Conservation (phyloP, 1,140 invertebrate genomes). For the Pseudomyrmex dendroicus region DNA sequence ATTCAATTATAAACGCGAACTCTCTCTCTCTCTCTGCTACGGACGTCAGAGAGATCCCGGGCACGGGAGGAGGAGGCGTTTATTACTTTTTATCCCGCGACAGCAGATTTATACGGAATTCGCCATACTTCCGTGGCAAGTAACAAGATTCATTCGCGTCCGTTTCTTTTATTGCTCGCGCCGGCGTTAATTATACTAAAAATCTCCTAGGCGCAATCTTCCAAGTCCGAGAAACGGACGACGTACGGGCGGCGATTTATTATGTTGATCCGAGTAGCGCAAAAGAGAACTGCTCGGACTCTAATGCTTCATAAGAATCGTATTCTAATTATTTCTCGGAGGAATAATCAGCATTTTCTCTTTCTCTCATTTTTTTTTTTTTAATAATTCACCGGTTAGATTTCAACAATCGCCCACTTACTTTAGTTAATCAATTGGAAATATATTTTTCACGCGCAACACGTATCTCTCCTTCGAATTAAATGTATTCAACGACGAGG, state of each 20-base stretch:
- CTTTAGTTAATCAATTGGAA: not conserved
- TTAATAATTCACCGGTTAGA: not conserved
- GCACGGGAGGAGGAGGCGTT: not conserved
- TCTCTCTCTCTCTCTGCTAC: constrained; percentile 11
- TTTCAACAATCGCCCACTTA: not conserved
- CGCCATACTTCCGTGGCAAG: constrained; percentile 51
- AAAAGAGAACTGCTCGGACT: constrained; percentile 35
- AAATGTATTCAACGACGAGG: not conserved
- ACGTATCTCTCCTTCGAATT: not conserved
- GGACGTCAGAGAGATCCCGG: constrained; percentile 30
- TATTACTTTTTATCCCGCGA: constrained; percentile 54
- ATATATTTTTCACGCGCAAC: not conserved
- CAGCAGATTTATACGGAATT: constrained; percentile 62
- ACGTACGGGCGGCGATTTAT: constrained; percentile 40
- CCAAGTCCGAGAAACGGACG: not conserved
- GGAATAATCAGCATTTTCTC: not conserved
- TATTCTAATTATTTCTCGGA: constrained; percentile 3
- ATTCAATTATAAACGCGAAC: constrained; percentile 56
- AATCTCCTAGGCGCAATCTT: constrained; percentile 48
- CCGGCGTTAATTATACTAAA: constrained; percentile 58
- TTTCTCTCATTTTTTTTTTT: not conserved
- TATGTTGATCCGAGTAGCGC: constrained; percentile 40
- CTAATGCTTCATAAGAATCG: not conserved
- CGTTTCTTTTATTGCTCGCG: constrained; percentile 49
- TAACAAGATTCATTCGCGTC: constrained; percentile 58